These are phyloP conservation scores for Chelon auratus DNA, from an alignment of 2,797 vertebrate species.

Conservation along the genomic window DNA sequence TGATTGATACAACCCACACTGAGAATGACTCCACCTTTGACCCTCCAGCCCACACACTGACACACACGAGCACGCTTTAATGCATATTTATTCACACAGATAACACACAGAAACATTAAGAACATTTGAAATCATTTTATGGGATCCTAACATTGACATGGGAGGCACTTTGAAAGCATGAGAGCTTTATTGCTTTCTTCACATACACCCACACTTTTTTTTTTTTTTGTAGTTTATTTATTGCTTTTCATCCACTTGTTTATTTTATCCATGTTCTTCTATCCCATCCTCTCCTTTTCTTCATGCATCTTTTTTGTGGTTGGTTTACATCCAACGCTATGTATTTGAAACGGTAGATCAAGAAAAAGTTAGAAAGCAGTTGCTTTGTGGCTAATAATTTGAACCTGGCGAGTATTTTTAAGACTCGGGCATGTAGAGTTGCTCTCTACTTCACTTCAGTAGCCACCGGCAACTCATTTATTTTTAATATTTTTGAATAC, in stretches of 20 bases:
- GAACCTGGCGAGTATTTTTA: background rate
- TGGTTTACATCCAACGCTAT: conserved; percentile 18
- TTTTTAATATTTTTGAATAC: background rate
- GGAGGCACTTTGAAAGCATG: background rate
- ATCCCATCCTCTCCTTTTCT: background rate
- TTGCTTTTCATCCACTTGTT: background rate
- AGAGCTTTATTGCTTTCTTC: background rate
- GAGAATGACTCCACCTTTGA: conserved; percentile 13
- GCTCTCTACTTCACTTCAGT: too few species aligned
- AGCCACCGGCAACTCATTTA: background rate
- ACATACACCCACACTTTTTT: background rate
- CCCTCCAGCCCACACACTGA: background rate
- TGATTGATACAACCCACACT: conserved; percentile 30
- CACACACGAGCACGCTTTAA: background rate
- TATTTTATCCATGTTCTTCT: background rate
- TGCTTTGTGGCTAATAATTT: background rate
- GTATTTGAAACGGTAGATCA: background rate
- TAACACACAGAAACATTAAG: background rate
- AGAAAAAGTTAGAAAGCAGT: background rate
- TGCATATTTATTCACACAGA: background rate
- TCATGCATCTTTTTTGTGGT: background rate
- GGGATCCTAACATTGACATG: background rate
- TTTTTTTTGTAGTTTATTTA: too few species aligned
- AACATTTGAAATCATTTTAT: background rate
- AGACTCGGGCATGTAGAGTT: too few species aligned